Conservation (phyloP, 2,113 vertebrate species). For the Columba livia region DNA sequence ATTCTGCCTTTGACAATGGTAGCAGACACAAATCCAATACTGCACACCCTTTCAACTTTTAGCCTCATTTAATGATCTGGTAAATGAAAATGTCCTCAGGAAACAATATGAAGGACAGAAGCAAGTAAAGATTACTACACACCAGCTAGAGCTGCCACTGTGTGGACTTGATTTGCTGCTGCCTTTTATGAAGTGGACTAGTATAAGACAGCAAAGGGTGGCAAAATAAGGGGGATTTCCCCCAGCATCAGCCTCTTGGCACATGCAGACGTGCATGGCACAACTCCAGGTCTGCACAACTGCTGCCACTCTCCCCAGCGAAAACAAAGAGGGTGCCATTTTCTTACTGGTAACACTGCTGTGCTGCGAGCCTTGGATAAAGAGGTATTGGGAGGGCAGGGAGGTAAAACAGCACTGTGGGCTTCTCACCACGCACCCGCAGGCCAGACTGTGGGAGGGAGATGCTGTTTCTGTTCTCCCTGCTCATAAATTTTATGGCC, state of each 20-base stretch:
- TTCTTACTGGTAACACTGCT: background rate
- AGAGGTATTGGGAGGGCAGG: background rate
- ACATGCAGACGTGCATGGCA: background rate
- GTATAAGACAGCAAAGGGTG: background rate
- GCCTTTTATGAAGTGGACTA: background rate
- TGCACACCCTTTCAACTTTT: background rate
- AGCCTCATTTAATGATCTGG: background rate
- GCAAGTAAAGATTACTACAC: background rate
- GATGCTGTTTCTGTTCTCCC: background rate
- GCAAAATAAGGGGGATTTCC: background rate
- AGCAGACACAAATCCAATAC: background rate
- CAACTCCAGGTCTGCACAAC: background rate
- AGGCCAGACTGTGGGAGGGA: background rate
- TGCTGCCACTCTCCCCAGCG: background rate
- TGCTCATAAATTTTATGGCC: background rate
- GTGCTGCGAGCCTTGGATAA: background rate
- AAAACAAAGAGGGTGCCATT: background rate
- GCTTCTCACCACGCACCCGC: no score
- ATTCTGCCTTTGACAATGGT: background rate
- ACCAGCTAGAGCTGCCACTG: background rate
- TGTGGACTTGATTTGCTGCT: background rate
- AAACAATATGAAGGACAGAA: background rate
- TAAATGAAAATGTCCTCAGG: background rate
- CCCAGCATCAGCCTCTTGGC: rapidly evolving
- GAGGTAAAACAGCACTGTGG: background rate